phyloP scores from a whole-genome alignment of 2,888 invertebrate species.

The Gari tellinella region DNA sequence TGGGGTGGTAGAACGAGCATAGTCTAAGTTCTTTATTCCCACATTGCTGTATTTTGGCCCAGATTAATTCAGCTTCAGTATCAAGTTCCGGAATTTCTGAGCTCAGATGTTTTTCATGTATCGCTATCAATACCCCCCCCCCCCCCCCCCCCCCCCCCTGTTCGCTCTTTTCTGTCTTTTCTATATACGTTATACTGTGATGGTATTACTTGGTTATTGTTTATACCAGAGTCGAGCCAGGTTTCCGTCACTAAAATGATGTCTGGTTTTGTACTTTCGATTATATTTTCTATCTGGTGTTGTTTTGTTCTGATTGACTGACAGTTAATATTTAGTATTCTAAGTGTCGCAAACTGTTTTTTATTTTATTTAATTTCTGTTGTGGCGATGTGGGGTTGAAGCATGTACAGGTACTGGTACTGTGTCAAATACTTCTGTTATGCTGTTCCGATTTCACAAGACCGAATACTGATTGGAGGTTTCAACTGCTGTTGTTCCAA shows the following conservation, averaged over 20 bases:
- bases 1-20: slow-evolving; percentile 20
- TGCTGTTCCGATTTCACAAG: too few species aligned
- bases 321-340: slow-evolving; percentile 24
- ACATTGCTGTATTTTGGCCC: slow-evolving; percentile 7
- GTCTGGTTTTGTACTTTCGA: slow-evolving; percentile 19
- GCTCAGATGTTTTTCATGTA: slow-evolving; percentile 1
- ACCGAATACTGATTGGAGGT: too few species aligned
- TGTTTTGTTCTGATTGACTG: slow-evolving; percentile 20
- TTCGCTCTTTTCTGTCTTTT: not conserved
- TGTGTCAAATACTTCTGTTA: too few species aligned
- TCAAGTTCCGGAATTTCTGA: slow-evolving; percentile 10
- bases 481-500: not conserved
- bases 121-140: not conserved
- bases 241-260: slow-evolving; percentile 17
- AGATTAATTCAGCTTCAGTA: slow-evolving; percentile 9
- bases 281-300: slow-evolving; percentile 18
- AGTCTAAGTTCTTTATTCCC: slow-evolving; percentile 4
- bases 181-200: not conserved
- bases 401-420: too few species aligned
- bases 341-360: not conserved
- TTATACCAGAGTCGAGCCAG: slow-evolving; percentile 8
- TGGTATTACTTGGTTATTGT: slow-evolving; percentile 4
- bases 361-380: not conserved
- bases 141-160: too few species aligned
- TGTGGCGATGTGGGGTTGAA: too few species aligned